Base-by-base conservation (phyloP, 2,113 vertebrate genomes). In the Bubo scandiacus region DNA sequence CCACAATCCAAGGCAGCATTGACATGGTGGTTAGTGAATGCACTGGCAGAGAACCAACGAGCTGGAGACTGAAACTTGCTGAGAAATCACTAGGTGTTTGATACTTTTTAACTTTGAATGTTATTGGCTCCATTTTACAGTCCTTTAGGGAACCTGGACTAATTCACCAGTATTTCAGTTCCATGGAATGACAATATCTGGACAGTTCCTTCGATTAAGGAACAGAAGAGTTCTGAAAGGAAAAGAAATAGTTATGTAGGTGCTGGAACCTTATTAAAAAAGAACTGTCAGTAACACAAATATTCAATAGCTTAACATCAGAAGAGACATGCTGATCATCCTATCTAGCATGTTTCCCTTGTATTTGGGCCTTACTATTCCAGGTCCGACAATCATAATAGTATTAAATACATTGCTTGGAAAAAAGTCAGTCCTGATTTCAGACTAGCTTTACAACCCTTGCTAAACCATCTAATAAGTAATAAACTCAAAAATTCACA, bases 1-100 rank as follows among this genome's bases (percentile, higher is more conserved):
- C 99, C 97, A 99, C 99, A 62, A 99, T 98, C 99, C 99, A 99
- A 4, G 99, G 99, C 75, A 99, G 98, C 98, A 99, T 99, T 68
- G 99, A 96, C 99, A 99, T 99, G 72, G 99, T 99, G 93, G 99
- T 99, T 59, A 99, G 98, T 10, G 98, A 95, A 72, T 99, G 99
- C 59, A 99, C 99, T 0, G 98, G 96, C 87, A 99, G 92, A 49
- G 98, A 99, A 57, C 99, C 99, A 34, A 98, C 95, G 14, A 99
- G 96, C 62, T 98, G 98, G 52, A 99, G 98, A 68, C 96, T 96
- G 92, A 99, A 99, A 72, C 62, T 97, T 80, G 97, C 96, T 1
- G 97, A 96, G 80, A 71, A 75, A 65, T 98, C 98, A 18, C 18
- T 85, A 14, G 97, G 70, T 30, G 88, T 54, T 42, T 13, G 70